Conservation (phyloP, 1,140 invertebrate genomes). For the Oryzaephilus surinamensis region DNA sequence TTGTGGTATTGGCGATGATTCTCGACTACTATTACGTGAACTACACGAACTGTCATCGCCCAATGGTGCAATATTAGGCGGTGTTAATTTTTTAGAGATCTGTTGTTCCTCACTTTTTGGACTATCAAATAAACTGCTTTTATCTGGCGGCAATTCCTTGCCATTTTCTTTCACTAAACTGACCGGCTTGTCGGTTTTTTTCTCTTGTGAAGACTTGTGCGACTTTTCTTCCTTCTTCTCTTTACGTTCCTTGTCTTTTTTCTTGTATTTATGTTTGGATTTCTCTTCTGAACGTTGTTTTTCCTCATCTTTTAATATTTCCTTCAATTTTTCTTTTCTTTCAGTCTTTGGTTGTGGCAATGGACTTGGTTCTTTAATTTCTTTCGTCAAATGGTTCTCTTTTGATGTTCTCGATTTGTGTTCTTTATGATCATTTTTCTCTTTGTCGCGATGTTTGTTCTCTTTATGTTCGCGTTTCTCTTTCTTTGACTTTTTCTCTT, state of each 20-base stretch:
- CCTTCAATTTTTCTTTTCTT: constrained; percentile 15
- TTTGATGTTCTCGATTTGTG: constrained; percentile 13
- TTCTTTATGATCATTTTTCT: constrained; percentile 11
- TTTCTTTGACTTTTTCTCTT: constrained; percentile 36
- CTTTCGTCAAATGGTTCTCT: constrained; percentile 14
- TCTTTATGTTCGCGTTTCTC: constrained; percentile 32
- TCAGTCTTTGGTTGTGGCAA: neutral
- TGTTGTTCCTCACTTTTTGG: too few species aligned
- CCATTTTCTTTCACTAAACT: constrained; percentile 3
- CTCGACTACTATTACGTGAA: too few species aligned
- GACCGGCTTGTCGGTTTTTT: constrained; percentile 8
- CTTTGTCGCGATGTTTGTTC: constrained; percentile 23
- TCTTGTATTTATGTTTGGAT: constrained; percentile 25
- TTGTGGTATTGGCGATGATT: too few species aligned
- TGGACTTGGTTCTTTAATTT: constrained; percentile 6
- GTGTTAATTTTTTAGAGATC: too few species aligned
- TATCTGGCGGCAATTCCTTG: constrained; percentile 6
- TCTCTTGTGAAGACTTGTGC: constrained; percentile 18
- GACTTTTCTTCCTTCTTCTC: constrained; percentile 28
- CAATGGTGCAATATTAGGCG: too few species aligned
- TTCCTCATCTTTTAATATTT: constrained; percentile 9
- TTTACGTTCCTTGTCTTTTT: constrained; percentile 26
- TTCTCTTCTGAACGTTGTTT: constrained; percentile 4
- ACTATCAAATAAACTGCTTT: too few species aligned
- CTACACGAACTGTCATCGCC: too few species aligned